phyloP scores from a whole-genome alignment of 2,113 vertebrate genomes.

The Naja naja region DNA sequence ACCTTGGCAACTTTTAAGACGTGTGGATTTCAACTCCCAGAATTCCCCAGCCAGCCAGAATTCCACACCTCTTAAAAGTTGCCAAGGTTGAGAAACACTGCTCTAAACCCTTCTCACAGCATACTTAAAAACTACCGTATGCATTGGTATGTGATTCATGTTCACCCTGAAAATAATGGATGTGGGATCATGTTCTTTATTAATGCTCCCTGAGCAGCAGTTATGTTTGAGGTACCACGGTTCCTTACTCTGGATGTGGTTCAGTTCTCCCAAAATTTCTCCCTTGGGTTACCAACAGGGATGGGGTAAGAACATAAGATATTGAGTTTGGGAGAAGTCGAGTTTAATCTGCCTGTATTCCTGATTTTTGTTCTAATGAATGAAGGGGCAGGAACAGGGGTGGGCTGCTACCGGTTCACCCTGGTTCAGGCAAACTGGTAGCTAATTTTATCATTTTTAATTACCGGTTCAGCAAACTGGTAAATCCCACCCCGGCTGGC shows the following conservation, averaged over 20 bases:
- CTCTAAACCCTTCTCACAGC: background rate
- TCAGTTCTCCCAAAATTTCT: background rate
- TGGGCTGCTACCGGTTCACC: too few relatives aligned
- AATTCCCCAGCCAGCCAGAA: background rate
- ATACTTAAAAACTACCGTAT: background rate
- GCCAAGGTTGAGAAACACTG: background rate
- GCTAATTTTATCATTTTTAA: too few relatives aligned
- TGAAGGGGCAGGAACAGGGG: too few relatives aligned
- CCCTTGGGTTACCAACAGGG: background rate
- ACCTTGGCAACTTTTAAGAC: background rate
- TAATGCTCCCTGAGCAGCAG: background rate
- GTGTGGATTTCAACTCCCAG: background rate
- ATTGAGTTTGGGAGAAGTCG: background rate
- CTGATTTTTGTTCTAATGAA: background rate
- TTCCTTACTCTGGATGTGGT: background rate
- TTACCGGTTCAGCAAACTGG: too few relatives aligned
- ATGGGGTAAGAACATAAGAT: background rate
- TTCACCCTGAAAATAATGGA: background rate
- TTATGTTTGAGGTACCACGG: background rate
- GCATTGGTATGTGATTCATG: background rate
- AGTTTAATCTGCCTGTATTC: background rate
- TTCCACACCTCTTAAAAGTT: background rate
- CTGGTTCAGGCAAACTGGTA: too few relatives aligned
- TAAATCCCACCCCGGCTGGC: too few relatives aligned
- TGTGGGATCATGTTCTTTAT: background rate